Evolutionary conservation across 2,888 invertebrate species (phyloP), one percentile per base, ranked within the genome.

Genomic region (Melanophora roralis): DNA sequence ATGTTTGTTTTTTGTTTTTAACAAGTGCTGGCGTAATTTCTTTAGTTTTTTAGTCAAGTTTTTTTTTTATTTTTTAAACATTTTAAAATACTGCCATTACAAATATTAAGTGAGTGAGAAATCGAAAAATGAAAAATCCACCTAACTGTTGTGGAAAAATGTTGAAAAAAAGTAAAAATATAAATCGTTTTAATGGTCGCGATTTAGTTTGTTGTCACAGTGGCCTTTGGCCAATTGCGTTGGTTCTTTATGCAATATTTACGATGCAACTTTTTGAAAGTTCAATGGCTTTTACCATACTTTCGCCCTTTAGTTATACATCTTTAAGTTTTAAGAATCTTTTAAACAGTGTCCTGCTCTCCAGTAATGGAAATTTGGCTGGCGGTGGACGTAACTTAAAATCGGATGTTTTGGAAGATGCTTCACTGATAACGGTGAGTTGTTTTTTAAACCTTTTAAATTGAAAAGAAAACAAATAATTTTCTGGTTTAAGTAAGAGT

Each of bases 391-490:
- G 89, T 27, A 88, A 87, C 72, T 83, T 89, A 21, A 89, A 89
- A 78, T 88, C 88, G 1, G 87, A 89, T 81, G 86, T 89, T 38
- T 86, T 89, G 47, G 89, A 89, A 81, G 89, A 89, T 86, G 89
- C 89, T 55, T 86, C 88, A 3, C 84, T 89, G 80, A 88, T 89
- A 84, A 89, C 89, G 86, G 89, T 89, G 86, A 86, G 76, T 78
- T 36, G 27, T 38, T 38, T 11, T 47, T 14, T 12, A 9, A 16
- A 38, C 32, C 16, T 64, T 43, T 27, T 23, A 14, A 36, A 49
- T 34, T 5, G 60, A 60, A 49, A 36, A 5, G 16, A 27, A 47
- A 49, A 32, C 38, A 38, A 47, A 32, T 4, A 53, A 47, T 49
- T 5, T 45, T 55, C 1, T n/a, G 9, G 23, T 55, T 47, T 32